These are phyloP conservation scores for Anser brachyrhynchus DNA, from an alignment of 2,113 vertebrate species.

Conservation along the genomic window DNA sequence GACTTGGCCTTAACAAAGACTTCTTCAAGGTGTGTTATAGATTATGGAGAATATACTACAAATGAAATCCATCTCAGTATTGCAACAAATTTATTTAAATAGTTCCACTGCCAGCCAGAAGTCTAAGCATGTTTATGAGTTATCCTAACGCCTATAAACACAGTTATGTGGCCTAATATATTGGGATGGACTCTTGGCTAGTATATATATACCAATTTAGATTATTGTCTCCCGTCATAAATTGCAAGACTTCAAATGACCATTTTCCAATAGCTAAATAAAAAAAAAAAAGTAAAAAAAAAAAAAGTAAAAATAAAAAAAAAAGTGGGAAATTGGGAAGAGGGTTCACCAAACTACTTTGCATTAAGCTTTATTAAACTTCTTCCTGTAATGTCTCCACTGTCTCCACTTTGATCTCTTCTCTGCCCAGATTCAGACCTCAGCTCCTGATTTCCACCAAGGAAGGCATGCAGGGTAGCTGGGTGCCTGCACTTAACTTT, in stretches of 20 bases:
- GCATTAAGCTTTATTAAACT: slow-evolving; percentile 27
- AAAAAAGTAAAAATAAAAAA: background rate
- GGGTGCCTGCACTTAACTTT: background rate
- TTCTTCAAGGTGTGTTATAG: background rate
- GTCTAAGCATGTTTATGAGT: background rate
- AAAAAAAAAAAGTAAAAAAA: background rate
- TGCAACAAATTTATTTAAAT: background rate
- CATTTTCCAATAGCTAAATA: background rate
- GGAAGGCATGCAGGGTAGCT: background rate
- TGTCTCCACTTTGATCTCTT: slow-evolving; percentile 11
- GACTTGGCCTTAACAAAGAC: background rate
- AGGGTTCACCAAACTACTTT: slow-evolving; percentile 6
- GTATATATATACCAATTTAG: background rate
- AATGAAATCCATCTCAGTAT: background rate
- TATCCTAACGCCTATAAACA: background rate
- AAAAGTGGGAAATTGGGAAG: background rate
- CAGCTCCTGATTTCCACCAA: slow-evolving; percentile 18
- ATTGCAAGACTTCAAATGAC: background rate
- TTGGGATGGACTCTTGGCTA: background rate
- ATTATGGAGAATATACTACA: background rate
- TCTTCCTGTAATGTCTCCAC: background rate
- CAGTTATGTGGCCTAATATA: background rate
- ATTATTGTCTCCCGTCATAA: background rate
- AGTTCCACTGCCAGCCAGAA: background rate
- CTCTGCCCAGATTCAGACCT: slow-evolving; percentile 9